Base-by-base conservation (phyloP, 2,888 invertebrate genomes). In the Drosophila anomalata region DNA sequence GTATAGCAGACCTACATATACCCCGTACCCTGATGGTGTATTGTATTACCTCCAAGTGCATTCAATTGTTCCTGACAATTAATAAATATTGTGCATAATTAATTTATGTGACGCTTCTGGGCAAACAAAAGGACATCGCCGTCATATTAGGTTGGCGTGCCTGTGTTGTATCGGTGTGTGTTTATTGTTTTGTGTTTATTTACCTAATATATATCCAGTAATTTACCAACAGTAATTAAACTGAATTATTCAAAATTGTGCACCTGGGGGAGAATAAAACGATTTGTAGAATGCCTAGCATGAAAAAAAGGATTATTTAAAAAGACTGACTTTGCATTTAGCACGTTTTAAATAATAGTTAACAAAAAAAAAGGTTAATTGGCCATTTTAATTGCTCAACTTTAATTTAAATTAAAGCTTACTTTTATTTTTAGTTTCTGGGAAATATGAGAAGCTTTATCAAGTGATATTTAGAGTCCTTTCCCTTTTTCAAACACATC, bases 11-110 rank as follows among this genome's bases (percentile, higher is more conserved):
- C 12, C 20, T 8, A 9, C n/a, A 0, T 8, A 9, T n/a, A 0
- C 11, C 5, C 20, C 26, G 5, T 5, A 4, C 22, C 6, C 20
- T 11, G 17, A 51, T 36, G 33, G 55, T 48, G 56, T 62, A 63
- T 75, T 75, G 79, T 65, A 51, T 61, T 59, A 53, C 67, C 48
- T 59, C 55, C 65, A 76, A 70, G 69, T 65, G 69, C 70, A 66
- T 79, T 79, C 79, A 80, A 80, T 80, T 83, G 79, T 79, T 77
- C 73, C 71, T 77, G 79, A 79, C 79, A 79, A 79, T 79, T 79
- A 82, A 79, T 79, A 83, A 80, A 83, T 80, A 75, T 79, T 70
- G 71, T 62, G 77, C 75, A 82, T 80, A 82, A 79, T 80, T 80
- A 82, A 80, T 80, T 80, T 82, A 75, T 79, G 77, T 69, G 60